Conservation (phyloP, 2,888 invertebrate species). For the Pollenia amentaria region DNA sequence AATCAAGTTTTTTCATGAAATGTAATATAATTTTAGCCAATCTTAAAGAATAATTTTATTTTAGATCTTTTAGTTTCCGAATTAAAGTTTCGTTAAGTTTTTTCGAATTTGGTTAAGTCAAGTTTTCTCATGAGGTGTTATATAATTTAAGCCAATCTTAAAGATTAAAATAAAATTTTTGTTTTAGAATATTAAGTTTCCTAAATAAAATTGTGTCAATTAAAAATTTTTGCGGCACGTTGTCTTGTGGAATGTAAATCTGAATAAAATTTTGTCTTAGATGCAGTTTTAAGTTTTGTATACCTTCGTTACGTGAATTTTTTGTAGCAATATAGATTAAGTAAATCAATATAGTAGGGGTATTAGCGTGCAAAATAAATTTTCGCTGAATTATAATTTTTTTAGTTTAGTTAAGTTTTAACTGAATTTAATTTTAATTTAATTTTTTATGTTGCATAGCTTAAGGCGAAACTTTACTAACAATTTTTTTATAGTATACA, state of each 20-base stretch:
- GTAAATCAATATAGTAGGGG: too few relatives aligned
- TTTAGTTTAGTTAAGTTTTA: not conserved
- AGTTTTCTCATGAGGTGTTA: too few relatives aligned
- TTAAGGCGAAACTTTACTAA: too few relatives aligned
- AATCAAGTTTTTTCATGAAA: not conserved
- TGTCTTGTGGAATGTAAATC: too few relatives aligned
- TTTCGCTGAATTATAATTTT: not conserved
- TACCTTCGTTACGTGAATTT: not conserved
- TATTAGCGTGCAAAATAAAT: not conserved
- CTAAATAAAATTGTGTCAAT: not conserved
- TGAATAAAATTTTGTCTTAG: too few relatives aligned
- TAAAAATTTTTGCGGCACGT: too few relatives aligned
- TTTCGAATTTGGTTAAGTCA: not conserved
- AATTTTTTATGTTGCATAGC: not conserved
- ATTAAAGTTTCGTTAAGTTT: constrained; percentile 38
- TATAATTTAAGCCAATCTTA: too few relatives aligned
- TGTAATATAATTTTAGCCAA: not conserved
- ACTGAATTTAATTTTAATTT: not conserved
- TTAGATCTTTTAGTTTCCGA: not conserved
- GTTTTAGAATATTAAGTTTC: not conserved
- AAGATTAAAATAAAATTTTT: not conserved
- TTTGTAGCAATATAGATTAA: not conserved
- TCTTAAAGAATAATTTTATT: not conserved
- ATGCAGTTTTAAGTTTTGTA: not conserved
- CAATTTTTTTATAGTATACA: too few relatives aligned